Conservation (phyloP, 1,140 invertebrate genomes). For the Ladona fulva region DNA sequence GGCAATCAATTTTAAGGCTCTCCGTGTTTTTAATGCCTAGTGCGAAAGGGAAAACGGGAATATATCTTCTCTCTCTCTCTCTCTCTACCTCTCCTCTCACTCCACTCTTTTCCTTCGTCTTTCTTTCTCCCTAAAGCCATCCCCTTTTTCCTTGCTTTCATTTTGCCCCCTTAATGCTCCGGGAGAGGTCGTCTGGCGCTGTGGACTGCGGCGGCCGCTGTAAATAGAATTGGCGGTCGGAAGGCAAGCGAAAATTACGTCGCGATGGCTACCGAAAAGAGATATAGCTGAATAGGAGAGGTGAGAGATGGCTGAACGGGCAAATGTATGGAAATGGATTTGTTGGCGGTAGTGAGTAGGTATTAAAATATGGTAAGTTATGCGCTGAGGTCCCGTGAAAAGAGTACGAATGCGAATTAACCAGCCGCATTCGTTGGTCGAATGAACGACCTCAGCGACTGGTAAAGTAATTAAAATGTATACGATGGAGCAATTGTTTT, state of each 20-base stretch:
- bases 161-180: not conserved
- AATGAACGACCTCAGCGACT: too few species aligned
- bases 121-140: not conserved
- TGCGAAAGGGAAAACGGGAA: conserved; percentile 6
- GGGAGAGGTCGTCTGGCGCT: not conserved
- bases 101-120: not conserved
- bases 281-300: not conserved
- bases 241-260: not conserved
- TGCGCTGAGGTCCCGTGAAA: too few species aligned
- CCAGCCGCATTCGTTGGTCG: too few species aligned
- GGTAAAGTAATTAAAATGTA: too few species aligned
- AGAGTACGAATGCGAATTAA: too few species aligned
- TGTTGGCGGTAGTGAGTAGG: too few species aligned
- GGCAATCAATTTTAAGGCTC: conserved; percentile 9
- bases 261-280: not conserved
- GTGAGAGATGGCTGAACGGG: too few species aligned
- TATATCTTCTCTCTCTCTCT: not conserved
- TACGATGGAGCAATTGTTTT: too few species aligned
- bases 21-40: conserved; percentile 1
- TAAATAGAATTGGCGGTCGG: not conserved
- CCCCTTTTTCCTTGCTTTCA: not conserved
- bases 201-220: not conserved
- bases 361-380: too few species aligned
- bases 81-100: not conserved
- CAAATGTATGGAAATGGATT: too few species aligned